Conservation (phyloP, 2,888 invertebrate species). For the Eubasilissa splendida region DNA sequence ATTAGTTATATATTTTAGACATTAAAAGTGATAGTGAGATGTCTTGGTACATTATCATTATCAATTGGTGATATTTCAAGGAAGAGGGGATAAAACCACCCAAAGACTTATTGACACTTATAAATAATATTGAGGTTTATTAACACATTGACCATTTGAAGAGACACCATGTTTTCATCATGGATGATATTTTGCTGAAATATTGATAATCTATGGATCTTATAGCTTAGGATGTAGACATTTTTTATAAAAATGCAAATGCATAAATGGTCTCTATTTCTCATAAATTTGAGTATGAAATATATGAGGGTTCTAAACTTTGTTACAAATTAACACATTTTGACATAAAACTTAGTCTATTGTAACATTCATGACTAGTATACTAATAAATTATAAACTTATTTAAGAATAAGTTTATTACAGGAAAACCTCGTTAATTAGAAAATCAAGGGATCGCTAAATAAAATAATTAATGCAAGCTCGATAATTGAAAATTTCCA, state of each 20-base stretch:
- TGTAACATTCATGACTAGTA: conserved; percentile 9
- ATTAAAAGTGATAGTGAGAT: conserved; percentile 7
- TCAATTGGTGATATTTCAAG: not conserved
- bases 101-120: conserved; percentile 13
- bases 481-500: too few species aligned
- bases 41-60: not conserved
- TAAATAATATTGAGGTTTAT: conserved; percentile 2
- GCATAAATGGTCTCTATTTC: not conserved
- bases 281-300: not conserved
- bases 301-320: conserved; percentile 21
- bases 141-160: not conserved
- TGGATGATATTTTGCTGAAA: not conserved
- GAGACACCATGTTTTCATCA: not conserved
- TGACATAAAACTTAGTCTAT: not conserved
- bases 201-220: conserved; percentile 20
- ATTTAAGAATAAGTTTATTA: not conserved
- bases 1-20: not conserved
- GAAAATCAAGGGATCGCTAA: too few species aligned
- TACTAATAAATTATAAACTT: conserved; percentile 17
- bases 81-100: not conserved
- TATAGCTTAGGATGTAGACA: conserved; percentile 20
- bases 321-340: not conserved
- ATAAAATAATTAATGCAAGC: too few species aligned
- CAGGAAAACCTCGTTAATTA: too few species aligned
- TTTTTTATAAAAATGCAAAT: conserved; percentile 25